Evolutionary conservation across 2,797 vertebrate genomes (phyloP), one percentile per base, ranked within the genome.

Genomic region (Pempheris klunzingeri): DNA sequence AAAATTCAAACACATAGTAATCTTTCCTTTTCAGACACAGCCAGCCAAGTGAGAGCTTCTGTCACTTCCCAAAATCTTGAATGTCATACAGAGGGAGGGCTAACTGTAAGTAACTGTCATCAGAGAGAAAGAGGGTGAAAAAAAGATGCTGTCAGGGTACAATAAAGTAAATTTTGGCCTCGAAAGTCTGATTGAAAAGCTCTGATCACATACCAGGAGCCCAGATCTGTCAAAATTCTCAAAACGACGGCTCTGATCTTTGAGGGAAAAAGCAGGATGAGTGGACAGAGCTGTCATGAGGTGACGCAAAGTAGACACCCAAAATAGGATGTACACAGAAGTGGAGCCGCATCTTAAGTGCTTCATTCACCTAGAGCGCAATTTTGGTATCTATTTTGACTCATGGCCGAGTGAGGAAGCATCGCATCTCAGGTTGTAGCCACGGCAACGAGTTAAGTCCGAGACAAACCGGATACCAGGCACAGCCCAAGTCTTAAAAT

Each of bases 171-270:
- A 71, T 58, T 44, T 57, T 18, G 49, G 26, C 54, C 71, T 79
- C 57, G 72, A 65, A 87, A 49, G 68, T 39, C 43, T 71, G 65
- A 87, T 54, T 82, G 75, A 84, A 77, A 63, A 83, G 74, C 55
- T 76, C 20, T 64, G 71, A 85, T 86, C 9, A 52, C 41, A 64
- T 38, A 60, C 66, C 18, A 9, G 39, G 60, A 71, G 55, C 74
- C 61, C 43, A 24, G 70, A 85, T 75, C 70, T 90, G 83, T 85
- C 83, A 74, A 74, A 47, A 30, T 67, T 57, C 36, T 88, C 81
- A 78, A 67, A 75, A 81, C 0, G 3, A 39, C 17, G 50, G 58
- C 87, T 87, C 50, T 88, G 77, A 88, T 88, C 76, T 78, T 1
- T 0, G 36, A 52, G 60, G 57, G 71, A 88, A 70, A 70, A 78